Conservation (phyloP, 2,797 vertebrate species). For the Novumbra hubbsi region DNA sequence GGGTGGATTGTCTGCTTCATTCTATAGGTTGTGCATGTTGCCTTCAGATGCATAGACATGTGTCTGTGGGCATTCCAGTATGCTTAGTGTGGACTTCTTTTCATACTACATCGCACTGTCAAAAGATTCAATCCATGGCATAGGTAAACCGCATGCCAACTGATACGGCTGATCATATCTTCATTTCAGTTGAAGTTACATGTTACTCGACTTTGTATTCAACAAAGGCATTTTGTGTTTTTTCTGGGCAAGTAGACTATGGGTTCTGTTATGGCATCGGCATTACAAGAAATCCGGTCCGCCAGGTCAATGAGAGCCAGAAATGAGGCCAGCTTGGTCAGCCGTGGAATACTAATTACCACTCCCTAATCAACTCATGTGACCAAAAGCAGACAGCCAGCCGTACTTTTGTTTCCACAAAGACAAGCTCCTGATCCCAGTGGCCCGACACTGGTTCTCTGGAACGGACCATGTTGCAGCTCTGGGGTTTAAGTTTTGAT, state of each 20-base stretch:
- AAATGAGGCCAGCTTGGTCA: neutral
- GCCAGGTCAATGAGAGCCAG: neutral
- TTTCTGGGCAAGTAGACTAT: too few relatives aligned
- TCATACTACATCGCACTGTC: neutral
- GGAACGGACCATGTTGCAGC: neutral
- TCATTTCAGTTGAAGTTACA: too few relatives aligned
- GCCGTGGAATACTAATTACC: neutral
- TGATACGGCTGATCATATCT: neutral
- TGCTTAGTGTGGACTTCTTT: neutral
- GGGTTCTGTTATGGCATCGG: too few relatives aligned
- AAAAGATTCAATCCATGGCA: neutral
- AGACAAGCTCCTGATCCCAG: slow-evolving; percentile 18
- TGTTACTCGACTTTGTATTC: too few relatives aligned
- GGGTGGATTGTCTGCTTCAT: neutral
- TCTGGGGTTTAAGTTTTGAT: slow-evolving; percentile 1
- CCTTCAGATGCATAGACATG: neutral
- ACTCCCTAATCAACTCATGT: slow-evolving; percentile 27
- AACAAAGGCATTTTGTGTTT: too few relatives aligned
- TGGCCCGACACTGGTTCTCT: slow-evolving; percentile 27
- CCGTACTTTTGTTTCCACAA: slow-evolving; percentile 40
- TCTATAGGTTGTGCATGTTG: neutral
- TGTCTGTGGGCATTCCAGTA: neutral
- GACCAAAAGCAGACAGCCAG: neutral
- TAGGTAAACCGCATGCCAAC: neutral
- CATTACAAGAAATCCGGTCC: too few relatives aligned